These are phyloP conservation scores for Camponotus floridanus DNA, from an alignment of 1,140 invertebrate genomes.

Conservation along the genomic window DNA sequence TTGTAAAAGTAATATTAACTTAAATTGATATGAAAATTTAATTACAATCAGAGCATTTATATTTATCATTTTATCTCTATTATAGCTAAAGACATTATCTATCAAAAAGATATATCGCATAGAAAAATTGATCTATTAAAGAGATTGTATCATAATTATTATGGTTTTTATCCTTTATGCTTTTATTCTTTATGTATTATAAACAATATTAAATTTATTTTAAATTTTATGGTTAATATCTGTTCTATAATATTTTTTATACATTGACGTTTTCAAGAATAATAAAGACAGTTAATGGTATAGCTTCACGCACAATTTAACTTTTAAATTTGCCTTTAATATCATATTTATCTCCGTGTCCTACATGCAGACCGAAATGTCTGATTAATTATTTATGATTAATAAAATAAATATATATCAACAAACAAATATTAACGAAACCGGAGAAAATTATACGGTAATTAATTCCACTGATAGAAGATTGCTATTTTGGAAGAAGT, in stretches of 20 bases:
- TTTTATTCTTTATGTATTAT: background rate
- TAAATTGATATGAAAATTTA: background rate
- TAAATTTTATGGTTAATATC: background rate
- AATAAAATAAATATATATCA: slow-evolving; percentile 51
- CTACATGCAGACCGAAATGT: background rate
- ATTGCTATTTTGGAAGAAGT: slow-evolving; percentile 21
- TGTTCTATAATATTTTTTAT: background rate
- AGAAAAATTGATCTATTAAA: background rate
- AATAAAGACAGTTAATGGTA: slow-evolving; percentile 18
- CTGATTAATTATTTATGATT: slow-evolving; percentile 33
- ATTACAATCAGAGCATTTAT: background rate
- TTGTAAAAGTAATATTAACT: background rate
- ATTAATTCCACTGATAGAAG: slow-evolving; percentile 31
- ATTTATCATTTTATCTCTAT: background rate
- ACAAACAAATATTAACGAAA: slow-evolving; percentile 41
- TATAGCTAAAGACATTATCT: background rate
- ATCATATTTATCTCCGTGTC: slow-evolving; percentile 21
- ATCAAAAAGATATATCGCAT: background rate
- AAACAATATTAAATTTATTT: background rate
- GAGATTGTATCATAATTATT: slow-evolving; percentile 1
- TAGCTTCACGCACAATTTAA: background rate
- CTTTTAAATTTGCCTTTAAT: slow-evolving; percentile 27
- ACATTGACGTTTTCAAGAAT: background rate
- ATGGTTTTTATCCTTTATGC: background rate
- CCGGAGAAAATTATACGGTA: slow-evolving; percentile 5